phyloP scores from a whole-genome alignment of 2,888 invertebrate genomes.

The Neoaliturus tenellus region DNA sequence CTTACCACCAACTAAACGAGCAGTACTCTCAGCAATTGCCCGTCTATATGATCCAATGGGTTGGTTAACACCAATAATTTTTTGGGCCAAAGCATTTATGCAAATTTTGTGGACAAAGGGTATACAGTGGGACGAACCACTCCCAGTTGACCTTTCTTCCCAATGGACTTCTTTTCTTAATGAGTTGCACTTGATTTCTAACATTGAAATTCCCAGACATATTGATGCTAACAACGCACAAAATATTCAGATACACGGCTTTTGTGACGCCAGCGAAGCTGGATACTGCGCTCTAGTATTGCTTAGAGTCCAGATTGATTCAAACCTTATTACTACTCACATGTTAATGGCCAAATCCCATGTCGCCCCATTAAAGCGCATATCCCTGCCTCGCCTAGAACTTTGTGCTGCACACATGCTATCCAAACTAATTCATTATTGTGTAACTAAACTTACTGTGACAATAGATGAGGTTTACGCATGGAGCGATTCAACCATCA shows the following conservation, averaged over 20 bases:
- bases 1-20: slow-evolving; percentile 53
- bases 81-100: slow-evolving; percentile 54
- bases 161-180: slow-evolving; percentile 60
- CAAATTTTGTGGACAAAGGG: slow-evolving; percentile 42
- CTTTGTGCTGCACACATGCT: slow-evolving; percentile 59
- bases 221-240: background rate
- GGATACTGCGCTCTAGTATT: slow-evolving; percentile 3
- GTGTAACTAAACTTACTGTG: background rate
- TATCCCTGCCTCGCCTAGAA: slow-evolving; percentile 60
- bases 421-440: slow-evolving; percentile 37
- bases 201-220: slow-evolving; percentile 50
- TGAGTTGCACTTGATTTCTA: slow-evolving; percentile 50
- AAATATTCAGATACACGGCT: background rate
- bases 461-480: background rate
- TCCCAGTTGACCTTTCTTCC: slow-evolving; percentile 7
- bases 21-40: slow-evolving; percentile 62
- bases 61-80: slow-evolving; percentile 31
- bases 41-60: slow-evolving; percentile 36
- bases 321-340: background rate
- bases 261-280: slow-evolving; percentile 10
- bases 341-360: slow-evolving; percentile 55
- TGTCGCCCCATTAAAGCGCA: slow-evolving; percentile 58
- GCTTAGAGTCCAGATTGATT: background rate
- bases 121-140: slow-evolving; percentile 50
- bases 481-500: slow-evolving; percentile 50